Evolutionary conservation across 1,140 invertebrate species (phyloP).

Genomic region (Hyphantria cunea): DNA sequence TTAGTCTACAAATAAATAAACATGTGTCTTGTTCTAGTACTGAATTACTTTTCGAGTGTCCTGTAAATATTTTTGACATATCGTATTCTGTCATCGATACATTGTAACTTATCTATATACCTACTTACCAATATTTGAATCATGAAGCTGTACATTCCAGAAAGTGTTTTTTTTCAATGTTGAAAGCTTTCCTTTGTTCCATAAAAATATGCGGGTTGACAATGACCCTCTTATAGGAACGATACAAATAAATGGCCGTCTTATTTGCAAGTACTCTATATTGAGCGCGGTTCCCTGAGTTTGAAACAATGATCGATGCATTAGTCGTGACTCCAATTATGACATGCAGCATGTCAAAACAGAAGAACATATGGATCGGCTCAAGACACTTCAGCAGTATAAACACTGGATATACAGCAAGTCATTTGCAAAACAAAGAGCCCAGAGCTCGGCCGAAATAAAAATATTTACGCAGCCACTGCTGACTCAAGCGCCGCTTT

Average conservation of each 20-base stretch:
- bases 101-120: background rate
- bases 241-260: slow-evolving; percentile 7
- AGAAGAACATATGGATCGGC: slow-evolving; percentile 51
- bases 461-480: slow-evolving; percentile 75
- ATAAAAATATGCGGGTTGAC: slow-evolving; percentile 9
- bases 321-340: slow-evolving; percentile 37
- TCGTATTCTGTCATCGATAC: background rate
- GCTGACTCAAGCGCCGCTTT: slow-evolving; percentile 73
- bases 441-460: slow-evolving; percentile 66
- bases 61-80: background rate
- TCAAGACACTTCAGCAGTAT: slow-evolving; percentile 61
- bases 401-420: slow-evolving; percentile 59
- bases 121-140: background rate
- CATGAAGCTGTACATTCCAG: background rate
- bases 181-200: slow-evolving; percentile 18
- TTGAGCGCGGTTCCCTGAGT: slow-evolving; percentile 9
- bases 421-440: slow-evolving; percentile 78
- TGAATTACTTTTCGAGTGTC: slow-evolving; percentile 20
- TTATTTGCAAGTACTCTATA: slow-evolving; percentile 21
- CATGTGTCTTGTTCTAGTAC: slow-evolving; percentile 40
- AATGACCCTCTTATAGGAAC: slow-evolving; percentile 2
- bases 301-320: slow-evolving; percentile 19
- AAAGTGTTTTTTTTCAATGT: background rate
- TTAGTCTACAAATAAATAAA: slow-evolving; percentile 62
- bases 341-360: slow-evolving; percentile 43